Conservation (phyloP, 2,888 invertebrate genomes). For the Acleris literana region DNA sequence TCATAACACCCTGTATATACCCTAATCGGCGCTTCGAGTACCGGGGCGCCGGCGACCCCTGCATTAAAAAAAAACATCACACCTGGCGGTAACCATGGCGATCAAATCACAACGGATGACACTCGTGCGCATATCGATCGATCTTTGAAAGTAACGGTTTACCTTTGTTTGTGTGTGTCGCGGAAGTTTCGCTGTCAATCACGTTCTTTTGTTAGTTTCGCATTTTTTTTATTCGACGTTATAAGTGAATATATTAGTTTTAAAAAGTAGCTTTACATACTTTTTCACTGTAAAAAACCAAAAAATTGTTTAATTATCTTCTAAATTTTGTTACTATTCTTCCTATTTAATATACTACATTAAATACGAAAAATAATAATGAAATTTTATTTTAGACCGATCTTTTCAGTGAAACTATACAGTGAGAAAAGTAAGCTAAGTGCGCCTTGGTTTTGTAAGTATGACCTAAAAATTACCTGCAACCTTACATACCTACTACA, state of each 20-base stretch:
- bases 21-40: slow-evolving; percentile 44
- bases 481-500: no score
- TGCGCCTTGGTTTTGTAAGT: no score
- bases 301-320: no score
- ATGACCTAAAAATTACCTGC: no score
- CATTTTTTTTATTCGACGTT: not conserved
- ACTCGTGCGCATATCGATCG: slow-evolving; percentile 53
- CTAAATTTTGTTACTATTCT: no score
- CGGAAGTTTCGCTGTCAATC: slow-evolving; percentile 19
- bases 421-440: no score
- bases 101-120: slow-evolving; percentile 73
- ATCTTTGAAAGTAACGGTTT: slow-evolving; percentile 69
- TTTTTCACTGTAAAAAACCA: no score
- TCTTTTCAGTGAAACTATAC: no score
- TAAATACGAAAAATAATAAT: no score
- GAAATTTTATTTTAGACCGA: no score
- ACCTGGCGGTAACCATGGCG: slow-evolving; percentile 82
- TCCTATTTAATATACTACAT: no score
- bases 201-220: not conserved
- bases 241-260: not conserved
- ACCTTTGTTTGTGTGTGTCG: slow-evolving; percentile 50
- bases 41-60: slow-evolving; percentile 54
- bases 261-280: no score
- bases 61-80: slow-evolving; percentile 57
- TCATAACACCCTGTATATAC: slow-evolving; percentile 54